These are phyloP conservation scores for Meiosimyza platycephala DNA, from an alignment of 2,888 invertebrate genomes.

Conservation along the genomic window DNA sequence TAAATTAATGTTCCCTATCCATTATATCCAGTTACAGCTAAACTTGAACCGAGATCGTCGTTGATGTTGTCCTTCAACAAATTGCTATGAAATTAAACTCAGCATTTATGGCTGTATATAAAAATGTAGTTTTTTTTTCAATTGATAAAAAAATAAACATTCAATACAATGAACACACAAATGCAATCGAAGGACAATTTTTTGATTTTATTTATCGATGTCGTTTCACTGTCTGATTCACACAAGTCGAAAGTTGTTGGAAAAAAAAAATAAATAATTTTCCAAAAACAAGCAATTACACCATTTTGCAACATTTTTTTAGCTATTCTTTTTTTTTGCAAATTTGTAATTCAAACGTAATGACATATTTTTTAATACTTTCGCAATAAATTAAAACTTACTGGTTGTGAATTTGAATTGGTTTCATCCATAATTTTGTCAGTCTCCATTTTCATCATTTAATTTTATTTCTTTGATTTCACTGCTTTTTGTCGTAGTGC, in stretches of 20 bases:
- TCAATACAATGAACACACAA: conserved; percentile 7
- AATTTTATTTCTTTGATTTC: conserved; percentile 37
- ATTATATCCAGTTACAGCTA: too few relatives aligned
- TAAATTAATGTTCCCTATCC: too few relatives aligned
- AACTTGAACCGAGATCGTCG: too few relatives aligned
- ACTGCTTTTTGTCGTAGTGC: conserved; percentile 22
- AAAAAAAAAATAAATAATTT: conserved; percentile 22
- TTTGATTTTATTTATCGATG: not conserved
- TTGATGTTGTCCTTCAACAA: too few relatives aligned
- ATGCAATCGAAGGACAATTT: conserved; percentile 21
- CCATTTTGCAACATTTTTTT: not conserved
- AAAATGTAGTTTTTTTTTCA: too few relatives aligned
- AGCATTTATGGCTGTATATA: too few relatives aligned
- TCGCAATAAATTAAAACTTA: conserved; percentile 52
- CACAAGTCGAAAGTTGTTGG: conserved; percentile 12
- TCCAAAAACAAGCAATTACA: conserved; percentile 26
- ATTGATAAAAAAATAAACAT: too few relatives aligned
- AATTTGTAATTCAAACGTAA: not conserved
- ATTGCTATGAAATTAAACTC: too few relatives aligned
- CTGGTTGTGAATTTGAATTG: conserved; percentile 75
- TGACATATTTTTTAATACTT: not conserved
- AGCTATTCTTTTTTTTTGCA: not conserved
- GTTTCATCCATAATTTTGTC: conserved; percentile 89
- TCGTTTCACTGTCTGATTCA: conserved; percentile 18
- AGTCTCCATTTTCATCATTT: conserved; percentile 90